Conservation (phyloP, 1,140 invertebrate genomes). For the roundworm (Caenorhabditis elegans) region WBcel235 BX284604.4:11597001-11597500, state of each 20-base stretch:
- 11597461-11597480: slow-evolving; percentile 16
- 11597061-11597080: background rate
- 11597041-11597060: background rate
- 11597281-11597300: background rate
- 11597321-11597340: background rate
- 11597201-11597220: background rate
- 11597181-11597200: background rate
- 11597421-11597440: slow-evolving; percentile 17
- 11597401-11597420: background rate
- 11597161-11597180: background rate
- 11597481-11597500: background rate
- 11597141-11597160: background rate
- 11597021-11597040: background rate
- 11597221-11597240: background rate
- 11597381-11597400: background rate
- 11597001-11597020: background rate
- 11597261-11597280: background rate
- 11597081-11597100: slow-evolving; percentile 7
- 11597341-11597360: background rate
- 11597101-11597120: background rate
- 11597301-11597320: background rate
- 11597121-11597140: background rate
- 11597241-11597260: background rate
- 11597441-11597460: background rate
- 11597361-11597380: background rate